Percentiles rank a stretch among this genome's conserved stretches.
phyloP scores from a whole-genome alignment of 2,888 invertebrate species.

The Agrochola circellaris region DNA sequence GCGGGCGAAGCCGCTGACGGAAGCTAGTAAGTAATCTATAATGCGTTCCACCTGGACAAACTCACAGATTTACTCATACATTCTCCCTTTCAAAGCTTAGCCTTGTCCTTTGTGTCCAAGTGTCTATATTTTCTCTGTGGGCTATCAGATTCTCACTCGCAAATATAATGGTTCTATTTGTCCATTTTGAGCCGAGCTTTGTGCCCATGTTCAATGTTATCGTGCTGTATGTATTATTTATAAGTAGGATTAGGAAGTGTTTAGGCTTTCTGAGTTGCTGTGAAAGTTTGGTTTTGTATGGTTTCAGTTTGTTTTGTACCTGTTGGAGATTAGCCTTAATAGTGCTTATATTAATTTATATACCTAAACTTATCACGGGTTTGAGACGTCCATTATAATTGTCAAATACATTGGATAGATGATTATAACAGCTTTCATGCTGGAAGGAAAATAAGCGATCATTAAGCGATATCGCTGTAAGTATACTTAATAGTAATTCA shows the following conservation, averaged over 20 bases:
- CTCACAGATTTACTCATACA: slow-evolving; percentile 42
- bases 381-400: neutral
- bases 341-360: neutral
- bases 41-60: slow-evolving; percentile 29
- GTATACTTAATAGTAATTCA: neutral
- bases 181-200: slow-evolving; percentile 64
- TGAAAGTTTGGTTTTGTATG: slow-evolving; percentile 51
- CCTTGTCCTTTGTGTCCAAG: slow-evolving; percentile 60
- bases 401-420: neutral
- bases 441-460: neutral
- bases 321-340: slow-evolving; percentile 13
- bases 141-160: slow-evolving; percentile 66
- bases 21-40: neutral
- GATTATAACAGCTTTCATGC: neutral
- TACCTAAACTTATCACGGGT: neutral
- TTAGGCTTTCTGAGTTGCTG: slow-evolving; percentile 52
- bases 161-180: slow-evolving; percentile 69
- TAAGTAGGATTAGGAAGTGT: slow-evolving; percentile 58
- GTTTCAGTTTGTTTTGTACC: slow-evolving; percentile 19
- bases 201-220: slow-evolving; percentile 61
- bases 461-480: neutral
- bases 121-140: slow-evolving; percentile 54
- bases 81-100: slow-evolving; percentile 59
- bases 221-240: slow-evolving; percentile 67
- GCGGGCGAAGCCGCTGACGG: too few species aligned